Base-by-base conservation (phyloP, 2,888 invertebrate genomes). In the Heliconius erato region DNA sequence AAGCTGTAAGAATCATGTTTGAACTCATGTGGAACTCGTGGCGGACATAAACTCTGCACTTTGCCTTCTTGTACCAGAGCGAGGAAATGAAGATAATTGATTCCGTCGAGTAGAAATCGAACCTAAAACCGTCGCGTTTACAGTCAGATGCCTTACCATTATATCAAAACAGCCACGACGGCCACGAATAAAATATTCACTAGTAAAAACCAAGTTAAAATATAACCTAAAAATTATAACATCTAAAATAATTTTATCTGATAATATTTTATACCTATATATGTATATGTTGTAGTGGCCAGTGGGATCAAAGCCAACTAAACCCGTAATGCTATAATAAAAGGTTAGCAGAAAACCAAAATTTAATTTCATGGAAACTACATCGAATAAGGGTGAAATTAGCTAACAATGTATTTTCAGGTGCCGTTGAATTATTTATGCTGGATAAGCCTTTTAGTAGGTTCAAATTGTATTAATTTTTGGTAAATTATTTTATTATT, bases 321-420 rank as follows among this genome's bases (percentile, higher is more conserved):
- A 84, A 83, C 80, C 84, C 74, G 77, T 84, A 84, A 83, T 82
- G 69, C 82, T 81, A 85, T 85, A 83, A 85, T 85, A 87, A 87
- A 87, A 87, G 86, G 86, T 85, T 83, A 83, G 86, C 85, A 78
- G 84, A 85, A 87, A 86, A 87, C 85, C 86, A 80, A 88, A 89
- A 89, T 88, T 89, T 85, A 88, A 89, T 88, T 88, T 88, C 84
- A 86, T 81, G 85, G 86, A 85, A 88, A 88, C 88, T 88, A 87
- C 83, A 87, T 86, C 84, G 85, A 86, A 86, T 87, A 85, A 85
- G 84, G 84, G 84, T 85, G 83, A 87, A 87, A 88, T 89, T 88
- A 87, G 88, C 86, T 83, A 84, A 83, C 86, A 86, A 86, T 86
- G 87, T 87, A 86, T 86, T 87, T 85, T 85, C 72, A 78, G 67